These are phyloP conservation scores for Vireo griseus DNA, from an alignment of 2,797 vertebrate species.

Conservation along the genomic window DNA sequence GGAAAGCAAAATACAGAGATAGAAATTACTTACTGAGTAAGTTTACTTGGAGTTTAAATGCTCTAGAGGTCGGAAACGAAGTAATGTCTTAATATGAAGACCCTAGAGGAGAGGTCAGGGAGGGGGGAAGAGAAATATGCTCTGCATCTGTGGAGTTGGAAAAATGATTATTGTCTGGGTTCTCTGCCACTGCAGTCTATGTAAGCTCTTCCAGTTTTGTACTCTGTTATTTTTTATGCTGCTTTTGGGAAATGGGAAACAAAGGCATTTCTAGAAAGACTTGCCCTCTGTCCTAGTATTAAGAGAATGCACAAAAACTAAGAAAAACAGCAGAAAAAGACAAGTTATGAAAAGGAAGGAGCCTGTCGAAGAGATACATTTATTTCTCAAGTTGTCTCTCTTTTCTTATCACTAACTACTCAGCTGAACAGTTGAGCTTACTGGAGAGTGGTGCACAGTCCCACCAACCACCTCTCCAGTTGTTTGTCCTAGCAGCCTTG, in stretches of 20 bases:
- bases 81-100: background rate
- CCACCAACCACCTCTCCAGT: background rate
- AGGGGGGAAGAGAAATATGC: background rate
- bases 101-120: background rate
- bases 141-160: background rate
- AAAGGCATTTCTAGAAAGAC: background rate
- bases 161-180: background rate
- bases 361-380: background rate
- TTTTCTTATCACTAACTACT: background rate
- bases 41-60: background rate
- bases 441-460: rapidly evolving
- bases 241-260: slow-evolving; percentile 2
- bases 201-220: background rate
- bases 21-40: background rate
- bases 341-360: background rate
- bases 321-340: background rate
- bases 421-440: background rate
- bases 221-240: background rate
- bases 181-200: background rate
- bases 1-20: background rate
- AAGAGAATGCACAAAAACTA: background rate
- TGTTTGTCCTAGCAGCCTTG: background rate
- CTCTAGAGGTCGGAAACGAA: background rate
- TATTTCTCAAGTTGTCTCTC: background rate
- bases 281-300: background rate